Conservation (phyloP, 1,140 invertebrate species). For the Doryteuthis pealeii region DNA sequence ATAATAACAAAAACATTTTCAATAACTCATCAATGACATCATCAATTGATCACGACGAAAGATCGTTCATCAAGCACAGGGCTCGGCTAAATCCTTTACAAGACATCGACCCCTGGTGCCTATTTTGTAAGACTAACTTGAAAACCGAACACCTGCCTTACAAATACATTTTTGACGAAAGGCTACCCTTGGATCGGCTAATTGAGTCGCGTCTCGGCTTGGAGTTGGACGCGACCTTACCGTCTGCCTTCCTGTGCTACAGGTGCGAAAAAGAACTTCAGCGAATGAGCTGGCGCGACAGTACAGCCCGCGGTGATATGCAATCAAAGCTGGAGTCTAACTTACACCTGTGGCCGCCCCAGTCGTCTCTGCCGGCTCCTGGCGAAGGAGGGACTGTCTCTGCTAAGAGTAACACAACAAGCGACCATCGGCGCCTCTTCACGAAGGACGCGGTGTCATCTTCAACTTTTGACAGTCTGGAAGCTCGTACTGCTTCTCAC, state of each 20-base stretch:
- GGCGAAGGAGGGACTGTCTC: no score
- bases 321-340: neutral
- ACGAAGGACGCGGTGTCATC: no score
- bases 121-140: neutral
- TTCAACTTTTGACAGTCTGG: no score
- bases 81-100: no score
- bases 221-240: neutral
- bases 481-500: no score
- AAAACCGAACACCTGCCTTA: neutral
- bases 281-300: neutral
- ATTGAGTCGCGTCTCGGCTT: neutral
- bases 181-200: neutral
- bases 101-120: neutral
- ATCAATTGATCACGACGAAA: no score
- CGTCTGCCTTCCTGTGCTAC: neutral
- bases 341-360: neutral
- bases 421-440: no score
- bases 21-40: no score
- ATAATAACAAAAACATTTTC: no score
- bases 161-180: neutral
- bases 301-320: neutral
- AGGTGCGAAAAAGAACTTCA: neutral
- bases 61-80: no score
- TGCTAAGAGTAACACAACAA: no score
- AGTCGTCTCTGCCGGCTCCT: neutral